Conservation (phyloP, 1,140 invertebrate genomes). For the Zaprionus tsacasi region DNA sequence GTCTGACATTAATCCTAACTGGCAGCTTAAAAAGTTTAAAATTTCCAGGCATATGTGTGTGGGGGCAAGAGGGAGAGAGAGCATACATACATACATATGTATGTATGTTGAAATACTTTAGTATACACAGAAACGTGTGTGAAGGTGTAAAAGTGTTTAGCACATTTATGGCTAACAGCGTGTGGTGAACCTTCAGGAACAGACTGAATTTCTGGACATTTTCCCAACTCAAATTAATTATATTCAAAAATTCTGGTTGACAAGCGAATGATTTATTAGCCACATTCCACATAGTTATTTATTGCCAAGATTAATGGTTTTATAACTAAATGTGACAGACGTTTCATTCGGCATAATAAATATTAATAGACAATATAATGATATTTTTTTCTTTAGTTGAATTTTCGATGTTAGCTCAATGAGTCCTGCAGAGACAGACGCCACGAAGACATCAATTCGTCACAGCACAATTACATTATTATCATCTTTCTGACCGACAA, state of each 20-base stretch:
- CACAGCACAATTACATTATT: slow-evolving; percentile 24
- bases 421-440: slow-evolving; percentile 40
- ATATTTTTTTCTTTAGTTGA: neutral
- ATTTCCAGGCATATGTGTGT: slow-evolving; percentile 19
- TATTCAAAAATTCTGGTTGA: slow-evolving; percentile 34
- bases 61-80: neutral
- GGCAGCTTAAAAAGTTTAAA: slow-evolving; percentile 31
- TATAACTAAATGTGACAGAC: slow-evolving; percentile 5
- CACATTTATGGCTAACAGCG: slow-evolving; percentile 11
- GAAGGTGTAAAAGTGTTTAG: slow-evolving; percentile 31
- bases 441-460: slow-evolving; percentile 60
- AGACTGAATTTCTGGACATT: slow-evolving; percentile 16
- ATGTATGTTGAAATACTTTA: neutral
- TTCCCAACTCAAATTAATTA: slow-evolving; percentile 30
- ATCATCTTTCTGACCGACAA: neutral
- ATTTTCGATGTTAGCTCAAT: neutral
- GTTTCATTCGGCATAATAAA: slow-evolving; percentile 6
- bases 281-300: slow-evolving; percentile 8
- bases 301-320: slow-evolving; percentile 19
- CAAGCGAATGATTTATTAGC: slow-evolving; percentile 45
- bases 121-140: neutral
- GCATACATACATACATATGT: slow-evolving; percentile 5
- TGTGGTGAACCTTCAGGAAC: neutral
- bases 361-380: slow-evolving; percentile 3
- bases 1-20: slow-evolving; percentile 32